A percentile compares a stretch with the other conserved stretches of the same genome.
phyloP scores from a whole-genome alignment of 2,113 vertebrate species.

The Peromyscus polionotus region DNA sequence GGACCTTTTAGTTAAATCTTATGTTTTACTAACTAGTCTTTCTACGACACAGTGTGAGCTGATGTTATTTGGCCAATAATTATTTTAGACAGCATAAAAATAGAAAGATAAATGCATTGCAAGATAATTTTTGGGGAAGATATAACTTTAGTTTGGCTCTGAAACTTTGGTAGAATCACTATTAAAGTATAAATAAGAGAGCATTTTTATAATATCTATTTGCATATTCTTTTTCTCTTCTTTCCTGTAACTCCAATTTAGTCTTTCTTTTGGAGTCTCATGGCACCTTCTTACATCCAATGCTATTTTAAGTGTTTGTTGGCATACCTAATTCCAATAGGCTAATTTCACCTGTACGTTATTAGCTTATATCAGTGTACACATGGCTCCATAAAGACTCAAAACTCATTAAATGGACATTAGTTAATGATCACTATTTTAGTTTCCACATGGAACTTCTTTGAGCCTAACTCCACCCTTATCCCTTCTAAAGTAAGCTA shows the following conservation, averaged over 20 bases:
- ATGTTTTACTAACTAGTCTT: neutral
- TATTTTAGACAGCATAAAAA: neutral
- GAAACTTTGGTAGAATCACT: neutral
- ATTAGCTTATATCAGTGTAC: neutral
- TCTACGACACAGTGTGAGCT: neutral
- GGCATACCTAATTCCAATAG: neutral
- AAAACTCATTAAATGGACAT: neutral
- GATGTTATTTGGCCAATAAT: neutral
- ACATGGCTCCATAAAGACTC: neutral
- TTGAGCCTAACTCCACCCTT: neutral
- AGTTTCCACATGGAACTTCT: neutral
- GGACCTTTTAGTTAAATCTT: neutral
- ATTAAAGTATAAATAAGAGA: neutral
- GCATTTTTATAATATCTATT: neutral
- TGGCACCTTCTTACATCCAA: neutral
- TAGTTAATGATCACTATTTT: neutral
- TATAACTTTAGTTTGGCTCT: neutral
- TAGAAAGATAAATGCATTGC: neutral
- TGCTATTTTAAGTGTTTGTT: neutral
- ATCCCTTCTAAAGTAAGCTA: neutral
- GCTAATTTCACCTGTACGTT: neutral
- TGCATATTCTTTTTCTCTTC: neutral
- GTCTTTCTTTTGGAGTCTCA: neutral
- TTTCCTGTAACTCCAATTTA: neutral
- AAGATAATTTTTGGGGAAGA: neutral